Base-by-base conservation (phyloP, 1,140 invertebrate genomes). In the Tribolium madens region DNA sequence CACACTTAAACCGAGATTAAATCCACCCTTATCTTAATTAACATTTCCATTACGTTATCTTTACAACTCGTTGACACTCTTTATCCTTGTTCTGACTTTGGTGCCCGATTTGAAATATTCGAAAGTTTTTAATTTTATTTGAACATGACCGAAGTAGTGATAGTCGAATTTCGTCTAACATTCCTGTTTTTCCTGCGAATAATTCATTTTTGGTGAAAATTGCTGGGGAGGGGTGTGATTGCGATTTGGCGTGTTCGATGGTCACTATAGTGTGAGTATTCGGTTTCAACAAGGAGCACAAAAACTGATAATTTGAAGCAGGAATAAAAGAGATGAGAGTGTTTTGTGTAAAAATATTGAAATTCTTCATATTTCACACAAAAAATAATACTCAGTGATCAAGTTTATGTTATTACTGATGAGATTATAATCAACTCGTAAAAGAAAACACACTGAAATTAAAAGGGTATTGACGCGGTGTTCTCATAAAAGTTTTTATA, bases 181-280 rank as follows among this genome's bases (percentile, higher is more conserved):
- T 0, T 10, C 26, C 57, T 26, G 10, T 64, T 64, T 10, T 64
- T 57, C 52, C 6, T n/a, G 10, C 21, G 12, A 42, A 42, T 64
- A 13, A 31, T 64, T 64, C 57, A 64, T 64, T 64, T 57, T 64
- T 13, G 57, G 6, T 64, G 10, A 12, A 33, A 64, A 33, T 33
- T 33, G 26, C 7, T 15, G 14, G 3, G 47, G 6, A 50, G 47
- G 10, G 26, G 57, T 64, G 17, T 60, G 57, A 64, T 64, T 64
- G 26, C 57, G 57, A 10, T 64, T 64, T 64, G 57, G 57, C 57
- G 57, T 64, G 57, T 33, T 64, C 57, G 26, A 33, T 33, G 57
- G 26, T 60, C 53, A 18, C 53, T n/a, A n/a, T 14, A 31, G 12
- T n/a, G 3, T 4, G 50, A 52, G 6, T 14, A 26, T 57, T 57